Percentiles rank a stretch among this genome's conserved stretches.
Conservation (phyloP, 2,797 vertebrate species). For the Malacoraja senta region DNA sequence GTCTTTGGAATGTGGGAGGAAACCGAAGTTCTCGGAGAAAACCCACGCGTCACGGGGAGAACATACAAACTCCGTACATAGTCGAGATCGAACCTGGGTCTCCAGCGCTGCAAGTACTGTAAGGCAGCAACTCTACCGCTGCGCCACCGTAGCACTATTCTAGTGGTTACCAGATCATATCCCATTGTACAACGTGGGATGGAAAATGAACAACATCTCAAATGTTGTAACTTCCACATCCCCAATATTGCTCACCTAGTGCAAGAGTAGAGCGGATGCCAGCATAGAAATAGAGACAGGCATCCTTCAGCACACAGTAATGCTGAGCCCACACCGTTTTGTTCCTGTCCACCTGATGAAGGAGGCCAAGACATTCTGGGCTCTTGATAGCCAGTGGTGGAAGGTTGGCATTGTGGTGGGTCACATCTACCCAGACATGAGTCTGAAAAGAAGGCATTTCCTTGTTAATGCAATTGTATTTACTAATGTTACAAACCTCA, state of each 20-base stretch:
- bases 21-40: too few species aligned
- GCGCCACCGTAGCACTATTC: too few species aligned
- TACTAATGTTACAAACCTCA: background rate
- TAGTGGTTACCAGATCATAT: background rate
- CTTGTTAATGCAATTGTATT: background rate
- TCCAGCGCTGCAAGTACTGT: too few species aligned
- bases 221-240: background rate
- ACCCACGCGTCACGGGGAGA: too few species aligned
- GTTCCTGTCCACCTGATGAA: slow-evolving; percentile 71
- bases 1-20: too few species aligned
- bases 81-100: too few species aligned
- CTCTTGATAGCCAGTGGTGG: slow-evolving; percentile 82
- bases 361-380: slow-evolving; percentile 80
- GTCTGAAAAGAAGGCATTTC: slow-evolving; percentile 56
- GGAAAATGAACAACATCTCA: background rate
- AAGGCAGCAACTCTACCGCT: too few species aligned
- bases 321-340: slow-evolving; percentile 70
- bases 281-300: slow-evolving; percentile 76
- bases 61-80: too few species aligned
- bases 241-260: slow-evolving; percentile 57
- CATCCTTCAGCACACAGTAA: slow-evolving; percentile 83
- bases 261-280: slow-evolving; percentile 77
- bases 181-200: background rate
- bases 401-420: slow-evolving; percentile 74
- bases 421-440: slow-evolving; percentile 86